These are phyloP conservation scores for Callaeas wilsoni DNA, from an alignment of 2,113 vertebrate genomes.

Conservation along the genomic window DNA sequence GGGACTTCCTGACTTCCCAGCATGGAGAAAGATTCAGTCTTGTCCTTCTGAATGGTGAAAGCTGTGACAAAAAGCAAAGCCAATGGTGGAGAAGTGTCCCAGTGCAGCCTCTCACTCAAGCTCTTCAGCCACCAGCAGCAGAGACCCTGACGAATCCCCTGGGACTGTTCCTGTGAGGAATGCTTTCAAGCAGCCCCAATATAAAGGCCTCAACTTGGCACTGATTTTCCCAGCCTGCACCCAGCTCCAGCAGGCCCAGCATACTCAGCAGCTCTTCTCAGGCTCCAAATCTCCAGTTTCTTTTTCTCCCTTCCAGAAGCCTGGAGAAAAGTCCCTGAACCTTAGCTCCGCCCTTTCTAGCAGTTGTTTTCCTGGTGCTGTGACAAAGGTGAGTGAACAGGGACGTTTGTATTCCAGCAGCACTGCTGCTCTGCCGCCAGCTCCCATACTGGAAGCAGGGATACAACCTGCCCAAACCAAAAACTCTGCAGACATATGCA, in stretches of 20 bases:
- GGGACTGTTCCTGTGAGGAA: background rate
- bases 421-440: background rate
- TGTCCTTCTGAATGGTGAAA: background rate
- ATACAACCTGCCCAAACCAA: background rate
- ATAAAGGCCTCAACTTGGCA: background rate
- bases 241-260: background rate
- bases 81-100: background rate
- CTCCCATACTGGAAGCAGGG: accelerated
- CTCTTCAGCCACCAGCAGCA: background rate
- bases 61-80: background rate
- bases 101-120: accelerated
- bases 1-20: background rate
- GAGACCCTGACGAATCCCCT: background rate
- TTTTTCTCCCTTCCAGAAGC: background rate
- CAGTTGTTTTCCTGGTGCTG: background rate
- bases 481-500: background rate
- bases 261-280: background rate
- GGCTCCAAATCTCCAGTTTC: background rate
- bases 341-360: background rate
- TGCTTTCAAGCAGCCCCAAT: slow-evolving; percentile 25
- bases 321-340: background rate
- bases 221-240: slow-evolving; percentile 17
- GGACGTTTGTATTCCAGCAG: background rate
- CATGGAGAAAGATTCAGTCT: background rate
- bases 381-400: background rate